Base-by-base conservation (phyloP, 2,113 vertebrate genomes). In the Coracopsis vasa region DNA sequence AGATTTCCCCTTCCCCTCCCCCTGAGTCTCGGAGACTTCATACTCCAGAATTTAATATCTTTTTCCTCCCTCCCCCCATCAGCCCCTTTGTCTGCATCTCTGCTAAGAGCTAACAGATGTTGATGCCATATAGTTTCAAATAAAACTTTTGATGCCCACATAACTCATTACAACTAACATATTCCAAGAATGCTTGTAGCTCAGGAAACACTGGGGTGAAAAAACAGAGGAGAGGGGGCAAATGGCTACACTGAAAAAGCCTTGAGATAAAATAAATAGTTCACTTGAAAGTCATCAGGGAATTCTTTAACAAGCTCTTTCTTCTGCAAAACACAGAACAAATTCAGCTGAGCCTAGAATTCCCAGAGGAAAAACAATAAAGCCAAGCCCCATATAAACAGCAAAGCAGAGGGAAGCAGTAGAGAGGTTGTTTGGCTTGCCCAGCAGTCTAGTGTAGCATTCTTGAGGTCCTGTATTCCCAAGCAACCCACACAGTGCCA, bases 41-140 rank as follows among this genome's bases (percentile, higher is more conserved):
- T 97, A 94, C 97, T 97, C 92, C 86, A 93, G 96, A 96, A 98
- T 96, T 97, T 97, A 94, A 95, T 92, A 95, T 96, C 94, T 95
- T 97, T 95, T 90, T 75, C 94, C 69, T 91, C 95, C 94, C 66
- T 94, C 79, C 96, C 92, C 92, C 96, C 97, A 80, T 53, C 96
- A 88, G 94, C 67, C 90, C 95, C 94, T 97, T 91, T 97, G 97
- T 98, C 98, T 97, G 97, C 92, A 50, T 94, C 94, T 97, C 97
- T 97, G 97, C 93, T 98, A 98, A 98, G 97, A 97, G 97, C 97
- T 98, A 98, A 97, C 98, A 98, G 97, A 98, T 98, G 98, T 98
- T 88, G 94, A 97, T 98, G 96, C 97, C 97, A 95, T 51, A 50
- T 92, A 96, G 94, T 97, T 98, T 98, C 97, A 97, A 97, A 98